These are phyloP conservation scores for Drosophila bocki DNA, from an alignment of 1,140 invertebrate species.

Conservation along the genomic window DNA sequence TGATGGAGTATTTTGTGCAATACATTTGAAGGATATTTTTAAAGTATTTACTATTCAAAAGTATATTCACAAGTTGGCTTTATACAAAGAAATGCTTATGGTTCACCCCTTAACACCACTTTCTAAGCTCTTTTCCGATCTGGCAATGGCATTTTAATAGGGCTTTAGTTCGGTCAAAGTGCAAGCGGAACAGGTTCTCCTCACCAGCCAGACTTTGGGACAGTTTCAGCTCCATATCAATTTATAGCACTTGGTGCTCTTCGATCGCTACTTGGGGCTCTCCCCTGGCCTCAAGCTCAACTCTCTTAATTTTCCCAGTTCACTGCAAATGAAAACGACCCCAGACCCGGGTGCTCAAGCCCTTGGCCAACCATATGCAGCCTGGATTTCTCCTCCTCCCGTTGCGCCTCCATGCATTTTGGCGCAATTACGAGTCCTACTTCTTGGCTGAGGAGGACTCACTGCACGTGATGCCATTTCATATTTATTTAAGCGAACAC, in stretches of 20 bases:
- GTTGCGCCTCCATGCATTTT: slow-evolving; percentile 23
- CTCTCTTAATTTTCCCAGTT: slow-evolving; percentile 1
- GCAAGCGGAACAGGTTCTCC: background rate
- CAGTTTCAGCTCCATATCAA: slow-evolving; percentile 30
- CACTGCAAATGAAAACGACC: slow-evolving; percentile 37
- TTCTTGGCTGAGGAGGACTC: slow-evolving; percentile 10
- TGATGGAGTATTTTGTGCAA: background rate
- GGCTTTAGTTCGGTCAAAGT: slow-evolving; percentile 33
- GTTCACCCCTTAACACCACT: background rate
- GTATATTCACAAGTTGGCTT: slow-evolving; percentile 8
- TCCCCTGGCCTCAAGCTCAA: background rate
- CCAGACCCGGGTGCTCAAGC: background rate
- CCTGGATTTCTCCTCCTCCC: slow-evolving; percentile 8
- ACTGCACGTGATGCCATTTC: slow-evolving; percentile 61
- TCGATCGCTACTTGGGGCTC: slow-evolving; percentile 16
- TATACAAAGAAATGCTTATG: background rate
- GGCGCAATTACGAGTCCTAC: slow-evolving; percentile 48
- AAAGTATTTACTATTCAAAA: background rate
- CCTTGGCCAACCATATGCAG: slow-evolving; percentile 9
- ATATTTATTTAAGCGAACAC: slow-evolving; percentile 36
- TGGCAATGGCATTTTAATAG: slow-evolving; percentile 47
- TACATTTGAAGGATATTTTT: background rate
- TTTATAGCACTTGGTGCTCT: slow-evolving; percentile 49
- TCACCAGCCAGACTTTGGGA: background rate
- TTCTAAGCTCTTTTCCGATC: background rate